These are phyloP conservation scores for Drosophila robusta DNA, from an alignment of 2,888 invertebrate genomes.

Conservation along the genomic window DNA sequence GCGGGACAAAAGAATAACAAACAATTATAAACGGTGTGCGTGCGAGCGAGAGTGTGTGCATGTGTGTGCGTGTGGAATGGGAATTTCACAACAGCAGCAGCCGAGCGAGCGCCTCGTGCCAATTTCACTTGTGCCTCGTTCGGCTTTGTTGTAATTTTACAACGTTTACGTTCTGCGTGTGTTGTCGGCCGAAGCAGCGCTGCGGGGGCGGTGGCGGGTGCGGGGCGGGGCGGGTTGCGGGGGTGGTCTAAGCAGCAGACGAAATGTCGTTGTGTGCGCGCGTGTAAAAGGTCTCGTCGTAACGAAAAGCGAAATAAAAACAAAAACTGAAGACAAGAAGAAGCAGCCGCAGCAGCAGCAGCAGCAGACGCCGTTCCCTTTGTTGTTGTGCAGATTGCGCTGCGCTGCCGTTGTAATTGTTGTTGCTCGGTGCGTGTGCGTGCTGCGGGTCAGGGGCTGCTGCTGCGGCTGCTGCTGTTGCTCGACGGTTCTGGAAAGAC, in stretches of 20 bases:
- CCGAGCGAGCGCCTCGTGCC: conserved; percentile 62
- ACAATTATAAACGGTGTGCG: conserved; percentile 73
- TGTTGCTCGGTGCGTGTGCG: conserved; percentile 24
- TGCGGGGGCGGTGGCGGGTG: conserved; percentile 2
- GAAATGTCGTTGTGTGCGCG: conserved; percentile 47
- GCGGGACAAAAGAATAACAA: conserved; percentile 77
- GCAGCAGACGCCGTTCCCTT: conserved; percentile 16
- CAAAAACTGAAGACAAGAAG: conserved; percentile 73
- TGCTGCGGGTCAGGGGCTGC: conserved; percentile 44
- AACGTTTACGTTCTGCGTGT: conserved; percentile 31
- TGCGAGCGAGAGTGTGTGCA: conserved; percentile 47
- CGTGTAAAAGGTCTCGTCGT: conserved; percentile 75
- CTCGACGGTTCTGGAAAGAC: conserved; percentile 16
- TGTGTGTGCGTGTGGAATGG: conserved; percentile 56
- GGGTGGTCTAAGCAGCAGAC: conserved; percentile 40
- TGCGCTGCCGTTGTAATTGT: conserved; percentile 21
- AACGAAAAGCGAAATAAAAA: conserved; percentile 75
- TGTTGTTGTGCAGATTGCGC: conserved; percentile 54
- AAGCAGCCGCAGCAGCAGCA: conserved; percentile 46
- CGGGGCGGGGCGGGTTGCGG: conserved; percentile 6
- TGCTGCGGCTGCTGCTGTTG: not conserved
- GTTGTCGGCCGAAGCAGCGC: conserved; percentile 5
- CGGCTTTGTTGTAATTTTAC: conserved; percentile 58
- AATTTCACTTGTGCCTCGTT: conserved; percentile 71
- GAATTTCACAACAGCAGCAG: conserved; percentile 74